Conservation (phyloP, 2,113 vertebrate genomes). For the Thalassarche chlororhynchos region DNA sequence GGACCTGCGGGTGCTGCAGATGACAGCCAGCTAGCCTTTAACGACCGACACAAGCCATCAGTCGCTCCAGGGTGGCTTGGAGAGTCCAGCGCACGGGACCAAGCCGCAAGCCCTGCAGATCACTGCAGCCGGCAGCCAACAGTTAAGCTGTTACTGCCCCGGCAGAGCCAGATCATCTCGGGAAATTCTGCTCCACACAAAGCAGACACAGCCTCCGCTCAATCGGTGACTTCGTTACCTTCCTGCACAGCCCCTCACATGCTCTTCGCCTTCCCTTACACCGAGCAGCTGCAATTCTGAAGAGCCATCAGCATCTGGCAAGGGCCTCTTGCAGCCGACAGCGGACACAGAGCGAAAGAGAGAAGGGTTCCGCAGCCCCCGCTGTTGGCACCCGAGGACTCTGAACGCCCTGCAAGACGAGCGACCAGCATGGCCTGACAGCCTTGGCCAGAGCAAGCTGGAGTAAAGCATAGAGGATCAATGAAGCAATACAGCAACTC, state of each 20-base stretch:
- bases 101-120: background rate
- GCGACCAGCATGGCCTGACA: background rate
- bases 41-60: fast-evolving
- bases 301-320: background rate
- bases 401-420: fast-evolving
- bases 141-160: fast-evolving
- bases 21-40: background rate
- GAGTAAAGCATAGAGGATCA: background rate
- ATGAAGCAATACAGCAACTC: background rate
- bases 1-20: fast-evolving
- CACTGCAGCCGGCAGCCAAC: background rate
- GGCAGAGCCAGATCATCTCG: fast-evolving
- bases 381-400: fast-evolving
- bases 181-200: background rate
- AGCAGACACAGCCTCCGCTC: background rate
- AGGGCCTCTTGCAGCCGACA: fast-evolving
- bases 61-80: background rate
- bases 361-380: background rate
- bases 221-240: fast-evolving
- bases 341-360: fast-evolving
- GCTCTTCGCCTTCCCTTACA: fast-evolving
- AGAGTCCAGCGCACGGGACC: fast-evolving
- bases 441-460: fast-evolving
- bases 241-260: background rate
- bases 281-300: background rate